phyloP scores from a whole-genome alignment of 2,888 invertebrate genomes.

The Ceriagrion tenellum region DNA sequence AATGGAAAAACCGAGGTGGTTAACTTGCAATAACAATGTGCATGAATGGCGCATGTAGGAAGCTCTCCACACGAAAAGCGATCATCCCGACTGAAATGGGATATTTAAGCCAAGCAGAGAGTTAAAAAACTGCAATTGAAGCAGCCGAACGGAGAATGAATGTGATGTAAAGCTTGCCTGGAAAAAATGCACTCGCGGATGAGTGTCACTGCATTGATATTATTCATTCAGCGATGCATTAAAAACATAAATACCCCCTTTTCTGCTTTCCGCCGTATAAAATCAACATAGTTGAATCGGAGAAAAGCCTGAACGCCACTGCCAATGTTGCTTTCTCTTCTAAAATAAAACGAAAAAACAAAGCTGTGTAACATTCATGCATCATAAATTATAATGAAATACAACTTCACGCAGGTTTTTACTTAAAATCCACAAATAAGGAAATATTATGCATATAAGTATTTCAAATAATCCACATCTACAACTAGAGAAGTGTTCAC shows the following conservation, averaged over 20 bases:
- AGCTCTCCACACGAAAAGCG: background rate
- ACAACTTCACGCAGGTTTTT: too few species aligned
- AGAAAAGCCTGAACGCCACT: too few species aligned
- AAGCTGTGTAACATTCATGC: too few species aligned
- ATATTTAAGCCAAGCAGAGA: background rate
- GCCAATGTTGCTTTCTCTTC: too few species aligned
- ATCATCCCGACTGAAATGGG: background rate
- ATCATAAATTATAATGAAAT: too few species aligned
- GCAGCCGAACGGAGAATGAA: background rate
- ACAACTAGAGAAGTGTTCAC: too few species aligned
- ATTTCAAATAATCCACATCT: too few species aligned
- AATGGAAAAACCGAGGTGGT: constrained; percentile 15
- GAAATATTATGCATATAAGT: too few species aligned
- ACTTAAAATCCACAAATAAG: too few species aligned
- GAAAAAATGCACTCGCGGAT: background rate
- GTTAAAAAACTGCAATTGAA: background rate
- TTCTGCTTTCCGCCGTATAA: too few species aligned
- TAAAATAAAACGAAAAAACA: too few species aligned
- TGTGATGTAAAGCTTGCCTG: background rate
- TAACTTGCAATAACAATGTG: constrained; percentile 16
- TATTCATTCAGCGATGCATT: background rate
- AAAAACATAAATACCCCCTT: background rate
- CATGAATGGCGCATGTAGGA: background rate
- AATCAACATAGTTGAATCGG: too few species aligned
- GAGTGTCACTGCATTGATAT: background rate